phyloP scores from a whole-genome alignment of 2,888 invertebrate species.

The Cloeon dipterum region DNA sequence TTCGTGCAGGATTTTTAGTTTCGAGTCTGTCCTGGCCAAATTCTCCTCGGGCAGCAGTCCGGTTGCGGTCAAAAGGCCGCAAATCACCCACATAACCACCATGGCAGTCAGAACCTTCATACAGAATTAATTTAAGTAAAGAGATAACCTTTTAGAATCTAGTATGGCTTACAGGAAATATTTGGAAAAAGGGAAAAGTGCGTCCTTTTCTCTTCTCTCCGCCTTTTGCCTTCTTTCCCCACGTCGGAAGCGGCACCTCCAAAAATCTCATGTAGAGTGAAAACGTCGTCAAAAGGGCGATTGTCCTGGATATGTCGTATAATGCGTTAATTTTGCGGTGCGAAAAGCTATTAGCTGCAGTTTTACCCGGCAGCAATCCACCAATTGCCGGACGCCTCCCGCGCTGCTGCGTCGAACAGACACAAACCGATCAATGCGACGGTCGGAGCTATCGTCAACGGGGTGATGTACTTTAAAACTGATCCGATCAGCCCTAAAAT shows the following conservation, averaged over 20 bases:
- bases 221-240: conserved; percentile 25
- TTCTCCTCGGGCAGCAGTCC: conserved; percentile 38
- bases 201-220: conserved; percentile 27
- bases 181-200: conserved; percentile 49
- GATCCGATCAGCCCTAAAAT: conserved; percentile 46
- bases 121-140: conserved; percentile 1
- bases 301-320: conserved; percentile 38
- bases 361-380: conserved; percentile 52
- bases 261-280: conserved; percentile 54
- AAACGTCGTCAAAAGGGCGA: conserved; percentile 48
- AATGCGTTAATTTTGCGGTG: no score
- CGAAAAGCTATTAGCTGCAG: neutral
- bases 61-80: conserved; percentile 40
- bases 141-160: neutral
- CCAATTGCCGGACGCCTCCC: conserved; percentile 66
- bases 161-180: conserved; percentile 47
- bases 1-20: conserved; percentile 39
- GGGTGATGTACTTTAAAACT: conserved; percentile 51
- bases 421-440: conserved; percentile 64
- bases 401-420: conserved; percentile 56
- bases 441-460: conserved; percentile 62
- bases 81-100: conserved; percentile 50
- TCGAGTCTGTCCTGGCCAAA: conserved; percentile 49
- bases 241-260: conserved; percentile 31
- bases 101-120: conserved; percentile 49